These are phyloP conservation scores for Cololabis saira DNA, from an alignment of 2,113 vertebrate species.

Conservation along the genomic window DNA sequence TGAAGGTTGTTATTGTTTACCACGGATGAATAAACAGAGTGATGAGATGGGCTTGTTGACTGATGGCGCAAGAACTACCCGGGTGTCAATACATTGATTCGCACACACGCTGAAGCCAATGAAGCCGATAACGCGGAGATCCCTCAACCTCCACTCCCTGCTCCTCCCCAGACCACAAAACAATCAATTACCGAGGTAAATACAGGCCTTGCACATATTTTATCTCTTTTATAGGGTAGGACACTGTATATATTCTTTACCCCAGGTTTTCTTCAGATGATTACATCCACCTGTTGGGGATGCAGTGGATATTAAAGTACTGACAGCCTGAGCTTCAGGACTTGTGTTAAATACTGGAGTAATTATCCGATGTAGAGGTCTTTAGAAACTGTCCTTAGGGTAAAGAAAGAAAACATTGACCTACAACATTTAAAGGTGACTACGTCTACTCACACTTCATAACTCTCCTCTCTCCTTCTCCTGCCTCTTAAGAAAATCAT, in stretches of 20 bases:
- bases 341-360: constrained; percentile 35
- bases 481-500: neutral
- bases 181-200: constrained; percentile 57
- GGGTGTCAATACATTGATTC: constrained; percentile 67
- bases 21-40: constrained; percentile 66
- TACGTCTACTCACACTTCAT: neutral
- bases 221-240: neutral
- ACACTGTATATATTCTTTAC: neutral
- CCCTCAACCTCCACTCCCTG: constrained; percentile 4
- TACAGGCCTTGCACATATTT: constrained; percentile 7
- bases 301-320: constrained; percentile 26
- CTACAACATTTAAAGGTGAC: constrained; percentile 6
- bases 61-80: constrained; percentile 53
- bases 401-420: constrained; percentile 40
- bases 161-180: constrained; percentile 9
- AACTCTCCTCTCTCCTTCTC: neutral
- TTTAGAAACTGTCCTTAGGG: constrained; percentile 17
- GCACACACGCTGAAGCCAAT: constrained; percentile 30
- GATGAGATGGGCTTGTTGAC: constrained; percentile 70
- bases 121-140: constrained; percentile 53
- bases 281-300: constrained; percentile 29
- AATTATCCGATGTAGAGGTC: constrained; percentile 59
- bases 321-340: constrained; percentile 31
- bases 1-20: constrained; percentile 72
- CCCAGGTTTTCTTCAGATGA: constrained; percentile 14